A percentile compares a stretch with the other conserved stretches of the same genome.
Evolutionary conservation across 2,113 vertebrate species (phyloP).

Genomic region (Chionomys nivalis): DNA sequence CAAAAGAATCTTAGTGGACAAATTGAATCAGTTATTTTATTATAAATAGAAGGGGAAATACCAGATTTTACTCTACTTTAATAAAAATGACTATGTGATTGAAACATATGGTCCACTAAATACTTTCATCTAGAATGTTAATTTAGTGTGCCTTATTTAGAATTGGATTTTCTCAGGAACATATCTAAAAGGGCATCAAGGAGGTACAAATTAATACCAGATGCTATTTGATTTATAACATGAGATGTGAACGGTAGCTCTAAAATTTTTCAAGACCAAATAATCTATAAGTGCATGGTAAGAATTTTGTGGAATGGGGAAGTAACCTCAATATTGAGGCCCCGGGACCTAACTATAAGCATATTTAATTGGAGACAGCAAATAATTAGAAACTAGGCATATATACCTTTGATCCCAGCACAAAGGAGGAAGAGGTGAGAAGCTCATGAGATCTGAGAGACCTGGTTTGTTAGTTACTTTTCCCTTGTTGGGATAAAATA

Average conservation of each 20-base stretch:
- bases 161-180: neutral
- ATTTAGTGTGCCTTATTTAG: neutral
- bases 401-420: neutral
- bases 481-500: neutral
- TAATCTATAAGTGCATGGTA: neutral
- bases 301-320: neutral
- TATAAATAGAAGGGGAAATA: neutral
- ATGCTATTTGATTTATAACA: neutral
- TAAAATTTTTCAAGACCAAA: neutral
- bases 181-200: neutral
- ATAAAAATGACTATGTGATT: neutral
- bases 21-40: neutral
- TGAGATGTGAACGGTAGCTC: neutral
- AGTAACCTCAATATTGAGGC: neutral
- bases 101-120: neutral
- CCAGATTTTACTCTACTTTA: neutral
- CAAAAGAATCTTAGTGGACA: neutral
- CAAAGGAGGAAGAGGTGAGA: neutral
- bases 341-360: too few relatives aligned
- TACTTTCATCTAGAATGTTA: neutral
- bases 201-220: neutral
- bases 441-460: too few relatives aligned
- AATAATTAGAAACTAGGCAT: neutral
- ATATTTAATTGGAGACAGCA: neutral
- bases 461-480: neutral